Evolutionary conservation across 2,888 invertebrate species (phyloP).

Genomic region (Rhaphigaster nebulosa): DNA sequence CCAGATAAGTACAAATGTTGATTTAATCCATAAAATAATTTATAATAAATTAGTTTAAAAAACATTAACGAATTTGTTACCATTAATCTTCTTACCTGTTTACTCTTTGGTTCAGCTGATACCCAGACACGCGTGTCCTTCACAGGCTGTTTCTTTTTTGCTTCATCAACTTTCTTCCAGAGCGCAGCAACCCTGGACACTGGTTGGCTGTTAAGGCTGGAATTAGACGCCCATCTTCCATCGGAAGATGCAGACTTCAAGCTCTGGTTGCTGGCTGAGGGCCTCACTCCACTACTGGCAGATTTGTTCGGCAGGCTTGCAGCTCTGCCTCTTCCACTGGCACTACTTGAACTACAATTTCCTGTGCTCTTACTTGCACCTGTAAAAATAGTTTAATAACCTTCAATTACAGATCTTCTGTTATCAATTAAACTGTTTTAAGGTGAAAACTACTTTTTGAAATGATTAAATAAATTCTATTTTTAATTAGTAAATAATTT

Average conservation of each 20-base stretch:
- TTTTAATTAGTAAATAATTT: neutral
- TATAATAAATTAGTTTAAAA: too few relatives aligned
- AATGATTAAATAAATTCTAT: neutral
- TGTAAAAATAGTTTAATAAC: constrained; percentile 29
- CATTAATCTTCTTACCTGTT: constrained; percentile 58
- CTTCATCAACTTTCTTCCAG: constrained; percentile 84
- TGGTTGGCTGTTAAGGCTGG: constrained; percentile 72
- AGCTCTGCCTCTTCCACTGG: constrained; percentile 64
- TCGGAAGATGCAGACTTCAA: constrained; percentile 64
- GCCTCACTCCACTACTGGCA: constrained; percentile 64
- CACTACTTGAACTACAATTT: constrained; percentile 56
- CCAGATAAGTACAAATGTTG: too few relatives aligned
- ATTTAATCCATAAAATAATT: too few relatives aligned
- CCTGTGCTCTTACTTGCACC: constrained; percentile 62
- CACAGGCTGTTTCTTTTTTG: constrained; percentile 73
- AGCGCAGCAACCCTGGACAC: constrained; percentile 85
- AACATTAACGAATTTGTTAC: too few relatives aligned
- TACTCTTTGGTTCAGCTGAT: constrained; percentile 63
- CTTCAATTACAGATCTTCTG: neutral
- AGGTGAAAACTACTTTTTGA: neutral
- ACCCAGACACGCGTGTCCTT: constrained; percentile 77
- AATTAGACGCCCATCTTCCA: constrained; percentile 75
- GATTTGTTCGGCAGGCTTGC: constrained; percentile 65
- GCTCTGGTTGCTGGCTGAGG: constrained; percentile 66
- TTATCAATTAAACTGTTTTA: neutral